Percentiles rank a stretch among this genome's conserved stretches.
Conservation (phyloP, 30 jellyfish, hydroid and myxozoan genomes). For the Mastigias papua region DNA sequence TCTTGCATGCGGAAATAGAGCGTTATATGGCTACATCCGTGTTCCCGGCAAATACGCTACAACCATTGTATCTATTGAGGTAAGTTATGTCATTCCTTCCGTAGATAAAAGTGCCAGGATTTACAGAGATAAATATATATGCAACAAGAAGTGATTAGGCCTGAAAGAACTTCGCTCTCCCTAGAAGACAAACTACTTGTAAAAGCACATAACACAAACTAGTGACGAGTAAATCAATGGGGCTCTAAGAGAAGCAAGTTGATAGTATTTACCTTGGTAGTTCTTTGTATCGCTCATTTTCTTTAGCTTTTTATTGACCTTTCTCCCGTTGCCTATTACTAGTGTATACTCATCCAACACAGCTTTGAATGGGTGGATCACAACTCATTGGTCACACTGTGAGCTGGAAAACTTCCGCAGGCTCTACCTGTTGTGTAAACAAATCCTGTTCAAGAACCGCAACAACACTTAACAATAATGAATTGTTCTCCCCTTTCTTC, state of each 20-base stretch:
- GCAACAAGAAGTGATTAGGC: too few species aligned
- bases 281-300: constrained; percentile 14
- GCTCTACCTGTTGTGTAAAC: constrained; percentile 7
- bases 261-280: constrained; percentile 45
- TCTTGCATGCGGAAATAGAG: not conserved
- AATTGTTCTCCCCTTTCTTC: not conserved
- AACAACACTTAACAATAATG: not conserved
- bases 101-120: too few species aligned
- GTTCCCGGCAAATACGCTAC: too few species aligned
- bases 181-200: too few species aligned
- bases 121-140: too few species aligned
- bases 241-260: too few species aligned
- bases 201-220: too few species aligned
- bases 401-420: constrained; percentile 8
- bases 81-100: too few species aligned
- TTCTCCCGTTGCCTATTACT: not conserved
- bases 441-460: not conserved
- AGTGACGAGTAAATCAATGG: too few species aligned
- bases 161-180: too few species aligned
- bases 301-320: not conserved
- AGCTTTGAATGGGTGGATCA: not conserved
- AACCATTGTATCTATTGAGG: too few species aligned
- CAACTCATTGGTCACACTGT: not conserved
- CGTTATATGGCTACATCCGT: not conserved
- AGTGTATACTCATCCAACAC: not conserved